phyloP scores from a whole-genome alignment of 2,888 invertebrate species.

The Drosophila silvestris region DNA sequence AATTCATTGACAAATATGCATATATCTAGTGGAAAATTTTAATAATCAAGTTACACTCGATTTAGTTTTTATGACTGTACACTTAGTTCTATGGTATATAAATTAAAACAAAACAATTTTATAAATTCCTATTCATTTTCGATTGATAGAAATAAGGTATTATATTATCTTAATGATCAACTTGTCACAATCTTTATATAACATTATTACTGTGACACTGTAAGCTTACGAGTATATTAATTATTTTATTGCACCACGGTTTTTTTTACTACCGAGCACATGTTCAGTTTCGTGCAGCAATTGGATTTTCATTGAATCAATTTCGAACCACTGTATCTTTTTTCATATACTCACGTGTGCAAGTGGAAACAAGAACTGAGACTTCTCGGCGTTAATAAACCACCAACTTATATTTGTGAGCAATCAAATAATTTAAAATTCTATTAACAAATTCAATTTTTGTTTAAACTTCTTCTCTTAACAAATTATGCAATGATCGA shows the following conservation, averaged over 20 bases:
- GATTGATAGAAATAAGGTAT: neutral
- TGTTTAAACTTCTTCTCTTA: conserved; percentile 52
- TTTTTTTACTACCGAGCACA: conserved; percentile 8
- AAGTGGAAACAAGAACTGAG: conserved; percentile 9
- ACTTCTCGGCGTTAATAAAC: conserved; percentile 5
- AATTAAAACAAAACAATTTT: neutral
- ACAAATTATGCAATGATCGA: conserved; percentile 54
- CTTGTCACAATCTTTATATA: neutral
- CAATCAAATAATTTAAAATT: conserved; percentile 23
- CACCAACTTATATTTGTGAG: conserved; percentile 2
- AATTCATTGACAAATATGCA: conserved; percentile 9
- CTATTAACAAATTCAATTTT: conserved; percentile 38
- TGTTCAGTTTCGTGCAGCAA: conserved; percentile 3
- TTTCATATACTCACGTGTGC: conserved; percentile 47
- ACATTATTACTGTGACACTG: neutral
- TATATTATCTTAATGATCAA: neutral
- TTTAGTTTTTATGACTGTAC: neutral
- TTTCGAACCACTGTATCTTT: conserved; percentile 32
- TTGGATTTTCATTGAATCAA: conserved; percentile 5
- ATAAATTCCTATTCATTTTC: neutral
- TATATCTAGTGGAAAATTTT: conserved; percentile 5
- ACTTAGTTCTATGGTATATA: neutral
- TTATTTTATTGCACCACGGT: neutral
- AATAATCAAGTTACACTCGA: neutral
- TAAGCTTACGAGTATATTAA: neutral